phyloP scores from a whole-genome alignment of 2,113 vertebrate genomes.

The Gnathonemus longibarbis region DNA sequence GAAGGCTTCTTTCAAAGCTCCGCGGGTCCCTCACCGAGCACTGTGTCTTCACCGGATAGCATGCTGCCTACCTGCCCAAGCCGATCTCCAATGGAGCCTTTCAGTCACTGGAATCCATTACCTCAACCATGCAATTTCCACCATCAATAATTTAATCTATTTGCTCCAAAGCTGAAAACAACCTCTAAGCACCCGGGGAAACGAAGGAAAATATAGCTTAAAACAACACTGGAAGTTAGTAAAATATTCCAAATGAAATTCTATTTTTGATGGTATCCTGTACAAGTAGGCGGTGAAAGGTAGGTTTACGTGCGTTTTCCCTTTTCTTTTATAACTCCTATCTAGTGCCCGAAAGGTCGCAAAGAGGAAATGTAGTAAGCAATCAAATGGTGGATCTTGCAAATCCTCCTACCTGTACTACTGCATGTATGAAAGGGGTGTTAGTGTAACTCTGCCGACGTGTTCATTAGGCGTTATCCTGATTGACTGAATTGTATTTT shows the following conservation, averaged over 20 bases:
- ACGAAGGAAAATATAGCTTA: constrained; percentile 43
- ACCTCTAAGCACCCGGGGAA: constrained; percentile 49
- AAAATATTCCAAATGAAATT: constrained; percentile 70
- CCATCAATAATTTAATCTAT: constrained; percentile 96
- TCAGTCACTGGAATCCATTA: constrained; percentile 81
- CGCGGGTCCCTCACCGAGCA: constrained; percentile 49
- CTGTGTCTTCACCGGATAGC: constrained; percentile 41
- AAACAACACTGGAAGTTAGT: constrained; percentile 60
- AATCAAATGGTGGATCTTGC: constrained; percentile 48
- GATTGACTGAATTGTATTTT: constrained; percentile 75
- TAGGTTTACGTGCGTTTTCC: constrained; percentile 55
- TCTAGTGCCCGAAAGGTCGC: constrained; percentile 14
- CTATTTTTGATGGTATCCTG: constrained; percentile 77
- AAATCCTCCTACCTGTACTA: constrained; percentile 38
- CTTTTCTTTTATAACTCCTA: constrained; percentile 35
- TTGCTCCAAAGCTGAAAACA: constrained; percentile 69
- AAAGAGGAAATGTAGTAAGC: constrained; percentile 46
- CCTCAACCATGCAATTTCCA: constrained; percentile 86
- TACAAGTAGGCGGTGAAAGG: constrained; percentile 79
- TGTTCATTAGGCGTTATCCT: constrained; percentile 83
- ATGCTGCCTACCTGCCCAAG: constrained; percentile 67
- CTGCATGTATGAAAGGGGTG: constrained; percentile 46
- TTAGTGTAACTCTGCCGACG: constrained; percentile 71
- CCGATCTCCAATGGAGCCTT: constrained; percentile 73
- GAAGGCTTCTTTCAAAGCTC: constrained; percentile 66